Evolutionary conservation across 2,888 invertebrate genomes (phyloP).

Genomic region (Chymomyza procnemis): DNA sequence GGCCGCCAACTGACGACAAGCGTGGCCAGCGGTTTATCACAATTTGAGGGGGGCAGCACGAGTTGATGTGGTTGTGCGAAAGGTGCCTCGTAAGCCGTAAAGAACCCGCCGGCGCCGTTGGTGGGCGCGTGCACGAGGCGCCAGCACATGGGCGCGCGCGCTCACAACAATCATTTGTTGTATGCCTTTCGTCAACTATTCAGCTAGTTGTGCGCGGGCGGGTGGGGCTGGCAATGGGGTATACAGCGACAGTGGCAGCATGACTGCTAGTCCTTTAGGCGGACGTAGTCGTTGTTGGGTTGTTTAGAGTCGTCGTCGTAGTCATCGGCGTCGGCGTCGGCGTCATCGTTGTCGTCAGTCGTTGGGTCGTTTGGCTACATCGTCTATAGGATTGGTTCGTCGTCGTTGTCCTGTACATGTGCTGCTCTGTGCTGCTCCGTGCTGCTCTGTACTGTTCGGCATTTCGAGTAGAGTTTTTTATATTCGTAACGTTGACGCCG

Average conservation of each 20-base stretch:
- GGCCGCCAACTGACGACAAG: not conserved
- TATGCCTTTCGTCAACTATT: not conserved
- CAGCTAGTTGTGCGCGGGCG: not conserved
- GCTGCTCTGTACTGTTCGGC: not conserved
- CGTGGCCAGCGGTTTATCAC: not conserved
- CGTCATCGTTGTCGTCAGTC: not conserved
- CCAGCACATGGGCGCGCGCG: conserved; percentile 11
- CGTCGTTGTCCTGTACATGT: not conserved
- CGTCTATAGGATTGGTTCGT: conserved; percentile 1
- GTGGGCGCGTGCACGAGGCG: not conserved
- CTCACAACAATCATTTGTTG: conserved; percentile 46
- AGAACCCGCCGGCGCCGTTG: not conserved
- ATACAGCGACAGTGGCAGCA: too few species aligned
- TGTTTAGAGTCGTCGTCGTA: not conserved
- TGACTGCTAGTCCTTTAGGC: not conserved
- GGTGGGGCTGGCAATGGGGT: too few species aligned
- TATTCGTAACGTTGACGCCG: not conserved
- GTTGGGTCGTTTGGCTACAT: not conserved
- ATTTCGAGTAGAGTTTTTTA: not conserved
- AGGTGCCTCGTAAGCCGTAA: too few species aligned
- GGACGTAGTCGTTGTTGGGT: not conserved
- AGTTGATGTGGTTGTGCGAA: not conserved
- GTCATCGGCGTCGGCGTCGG: not conserved
- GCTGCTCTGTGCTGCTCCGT: not conserved
- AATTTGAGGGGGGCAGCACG: too few species aligned